These are phyloP conservation scores for Mellilla xanthometata DNA, from an alignment of 2,888 invertebrate genomes.

Conservation along the genomic window DNA sequence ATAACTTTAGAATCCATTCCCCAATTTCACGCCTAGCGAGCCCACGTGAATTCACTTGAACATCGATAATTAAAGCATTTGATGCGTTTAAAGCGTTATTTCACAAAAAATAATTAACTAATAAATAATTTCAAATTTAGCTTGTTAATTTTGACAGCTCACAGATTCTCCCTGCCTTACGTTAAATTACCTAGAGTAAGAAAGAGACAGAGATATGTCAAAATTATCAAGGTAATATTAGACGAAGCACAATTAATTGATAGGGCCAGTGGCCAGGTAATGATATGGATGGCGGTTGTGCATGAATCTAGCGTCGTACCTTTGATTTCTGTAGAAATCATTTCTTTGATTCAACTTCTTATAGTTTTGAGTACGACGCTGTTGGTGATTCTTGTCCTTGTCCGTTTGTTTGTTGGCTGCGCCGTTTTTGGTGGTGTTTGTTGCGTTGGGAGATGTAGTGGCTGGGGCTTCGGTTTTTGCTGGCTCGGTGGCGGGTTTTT, in stretches of 20 bases:
- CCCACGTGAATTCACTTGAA: neutral
- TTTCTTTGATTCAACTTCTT: conserved; percentile 60
- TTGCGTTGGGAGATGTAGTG: conserved; percentile 13
- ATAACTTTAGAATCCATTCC: too few relatives aligned
- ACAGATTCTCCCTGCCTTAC: too few relatives aligned
- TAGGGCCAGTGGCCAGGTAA: conserved; percentile 75
- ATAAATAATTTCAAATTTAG: too few relatives aligned
- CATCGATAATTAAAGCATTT: conserved; percentile 15
- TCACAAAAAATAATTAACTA: too few relatives aligned
- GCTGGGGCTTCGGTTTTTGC: conserved; percentile 37
- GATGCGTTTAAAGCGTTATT: conserved; percentile 13
- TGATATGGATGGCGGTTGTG: conserved; percentile 68
- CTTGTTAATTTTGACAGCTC: too few relatives aligned
- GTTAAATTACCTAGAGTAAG: too few relatives aligned
- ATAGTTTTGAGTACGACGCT: conserved; percentile 64
- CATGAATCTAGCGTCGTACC: conserved; percentile 70
- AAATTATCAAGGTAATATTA: too few relatives aligned
- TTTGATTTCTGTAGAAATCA: conserved; percentile 70
- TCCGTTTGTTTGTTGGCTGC: conserved; percentile 39
- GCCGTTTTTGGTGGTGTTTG: conserved; percentile 33
- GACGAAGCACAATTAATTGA: conserved; percentile 67
- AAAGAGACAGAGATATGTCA: too few relatives aligned
- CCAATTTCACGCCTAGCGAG: neutral
- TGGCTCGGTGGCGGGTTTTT: conserved; percentile 50
- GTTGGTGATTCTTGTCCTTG: conserved; percentile 60